Base-by-base conservation (phyloP, 2,888 invertebrate genomes). In the Ypsolopha sequella region DNA sequence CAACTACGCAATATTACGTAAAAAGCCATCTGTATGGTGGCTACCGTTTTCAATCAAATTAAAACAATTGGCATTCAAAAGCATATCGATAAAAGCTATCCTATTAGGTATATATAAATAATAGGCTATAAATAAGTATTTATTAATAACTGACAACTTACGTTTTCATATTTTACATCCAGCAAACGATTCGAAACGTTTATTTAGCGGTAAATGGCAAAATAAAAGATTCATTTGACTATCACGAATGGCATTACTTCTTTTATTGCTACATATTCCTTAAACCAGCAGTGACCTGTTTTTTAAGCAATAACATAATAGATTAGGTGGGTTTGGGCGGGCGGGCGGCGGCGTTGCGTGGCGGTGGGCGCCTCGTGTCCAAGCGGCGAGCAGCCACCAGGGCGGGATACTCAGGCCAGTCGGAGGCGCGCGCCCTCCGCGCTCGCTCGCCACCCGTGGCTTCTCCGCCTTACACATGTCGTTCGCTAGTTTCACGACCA, bases 401-500 rank as follows among this genome's bases (percentile, higher is more conserved):
- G 24, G 24, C 24, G 24, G 2, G 24, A 24, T 3, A 4, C 24
- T 24, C 48, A 55, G 64, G 69, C 67, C 84, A 84, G 85, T 85
- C 79, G 75, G 73, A 70, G 80, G 76, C 71, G 61, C 74, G 84
- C 85, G 81, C 78, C 77, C 79, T 76, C 70, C 74, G 81, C 79
- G 82, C 78, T 74, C 73, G 76, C 82, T 72, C 84, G 81, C 76
- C 69, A 39, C 48, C 39, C 41, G 41, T 9, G n/a, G 64, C 58
- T 52, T 58, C 65, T 68, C 69, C 66, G 60, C 62, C 54, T 57
- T 57, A 56, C 54, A 55, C 56, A 59, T 59, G 56, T 57, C 61
- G 53, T 58, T 49, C 59, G 43, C n/a, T n/a, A n/a, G n/a, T n/a
- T 44, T 41, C 55, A 56, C 59, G 55, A 24, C 58, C 56, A 54